These are phyloP conservation scores for Pocillopora verrucosa DNA, from an alignment of 64 coral and sea anemone genomes.

Conservation along the genomic window DNA sequence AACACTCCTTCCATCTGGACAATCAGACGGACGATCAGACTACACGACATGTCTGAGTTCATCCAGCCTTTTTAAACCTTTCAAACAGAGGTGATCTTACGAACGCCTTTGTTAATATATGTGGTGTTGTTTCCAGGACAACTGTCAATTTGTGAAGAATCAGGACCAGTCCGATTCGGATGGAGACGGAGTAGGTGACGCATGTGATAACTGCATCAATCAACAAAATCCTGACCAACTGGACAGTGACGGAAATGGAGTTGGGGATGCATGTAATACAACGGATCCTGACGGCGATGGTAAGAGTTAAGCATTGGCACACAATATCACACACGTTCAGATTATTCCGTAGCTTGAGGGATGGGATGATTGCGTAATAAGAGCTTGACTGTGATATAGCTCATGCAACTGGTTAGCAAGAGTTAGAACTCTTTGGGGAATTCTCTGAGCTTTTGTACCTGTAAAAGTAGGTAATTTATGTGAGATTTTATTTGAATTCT, in stretches of 20 bases:
- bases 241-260: conserved; percentile 64
- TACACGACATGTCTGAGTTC: too few species aligned
- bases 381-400: neutral
- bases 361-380: neutral
- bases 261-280: conserved; percentile 59
- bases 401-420: too few species aligned
- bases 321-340: neutral
- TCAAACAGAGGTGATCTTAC: too few species aligned
- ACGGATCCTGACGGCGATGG: conserved; percentile 62
- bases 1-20: too few species aligned
- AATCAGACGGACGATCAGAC: too few species aligned
- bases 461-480: too few species aligned
- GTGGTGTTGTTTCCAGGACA: neutral
- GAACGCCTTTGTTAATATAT: too few species aligned
- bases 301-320: neutral
- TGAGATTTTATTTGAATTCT: too few species aligned
- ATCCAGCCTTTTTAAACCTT: too few species aligned
- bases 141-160: conserved; percentile 40
- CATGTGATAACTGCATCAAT: conserved; percentile 74
- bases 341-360: too few species aligned
- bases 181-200: conserved; percentile 64
- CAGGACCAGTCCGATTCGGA: conserved; percentile 59
- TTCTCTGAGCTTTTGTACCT: too few species aligned
- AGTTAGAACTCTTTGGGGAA: too few species aligned
- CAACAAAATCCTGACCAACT: conserved; percentile 40